Evolutionary conservation across 2,888 invertebrate genomes (phyloP).

Genomic region (Pollenia angustigena): DNA sequence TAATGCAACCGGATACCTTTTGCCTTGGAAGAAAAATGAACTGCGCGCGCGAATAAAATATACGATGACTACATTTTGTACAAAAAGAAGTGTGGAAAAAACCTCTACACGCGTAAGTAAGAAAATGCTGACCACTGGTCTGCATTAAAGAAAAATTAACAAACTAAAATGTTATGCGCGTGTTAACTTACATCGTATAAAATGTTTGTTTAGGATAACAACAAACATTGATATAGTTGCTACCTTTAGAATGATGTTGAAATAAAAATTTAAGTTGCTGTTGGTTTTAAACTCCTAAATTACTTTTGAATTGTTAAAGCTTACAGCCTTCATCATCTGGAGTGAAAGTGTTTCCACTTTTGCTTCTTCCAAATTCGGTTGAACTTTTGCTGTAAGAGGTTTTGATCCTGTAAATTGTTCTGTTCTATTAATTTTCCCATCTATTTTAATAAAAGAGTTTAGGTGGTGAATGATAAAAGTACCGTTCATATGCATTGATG

Average conservation of each 20-base stretch:
- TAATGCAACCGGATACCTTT: too few relatives aligned
- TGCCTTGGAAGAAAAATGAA: too few relatives aligned
- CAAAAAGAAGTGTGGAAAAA: too few relatives aligned
- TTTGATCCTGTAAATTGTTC: background rate
- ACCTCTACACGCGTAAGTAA: too few relatives aligned
- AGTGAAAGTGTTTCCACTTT: background rate
- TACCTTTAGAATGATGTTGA: background rate
- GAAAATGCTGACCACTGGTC: too few relatives aligned
- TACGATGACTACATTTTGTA: too few relatives aligned
- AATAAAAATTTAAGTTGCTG: background rate
- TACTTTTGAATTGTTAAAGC: background rate
- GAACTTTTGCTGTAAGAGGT: background rate
- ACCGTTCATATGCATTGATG: background rate
- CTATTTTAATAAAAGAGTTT: background rate
- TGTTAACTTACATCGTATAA: too few relatives aligned
- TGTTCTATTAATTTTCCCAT: background rate
- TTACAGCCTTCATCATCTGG: background rate
- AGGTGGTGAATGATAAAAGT: background rate
- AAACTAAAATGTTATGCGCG: too few relatives aligned
- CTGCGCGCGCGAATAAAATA: too few relatives aligned
- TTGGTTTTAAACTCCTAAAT: background rate
- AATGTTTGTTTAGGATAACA: background rate
- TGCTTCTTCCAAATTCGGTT: background rate
- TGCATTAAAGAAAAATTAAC: too few relatives aligned
- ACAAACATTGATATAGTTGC: background rate